Evolutionary conservation across 2,888 invertebrate genomes (phyloP), one percentile per base, ranked within the genome.

Genomic region (Yponomeuta sedellus): DNA sequence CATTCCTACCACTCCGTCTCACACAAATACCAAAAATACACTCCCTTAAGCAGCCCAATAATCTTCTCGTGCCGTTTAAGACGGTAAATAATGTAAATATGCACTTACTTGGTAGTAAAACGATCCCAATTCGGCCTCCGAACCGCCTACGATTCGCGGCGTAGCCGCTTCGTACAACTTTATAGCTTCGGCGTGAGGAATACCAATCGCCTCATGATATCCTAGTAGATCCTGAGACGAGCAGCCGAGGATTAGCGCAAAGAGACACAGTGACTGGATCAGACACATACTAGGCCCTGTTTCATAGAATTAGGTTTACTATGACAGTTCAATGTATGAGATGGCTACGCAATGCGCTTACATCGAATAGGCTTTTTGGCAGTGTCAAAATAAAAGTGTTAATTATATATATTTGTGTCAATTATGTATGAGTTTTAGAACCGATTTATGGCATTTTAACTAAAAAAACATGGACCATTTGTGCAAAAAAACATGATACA

Each of bases 121-220:
- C 2, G 64, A 39, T 28, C 66, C 57, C 25, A 64, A 64, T 16
- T 39, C 57, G 8, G 64, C 61, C 61, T 61, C 39, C 19, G 63
- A 61, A 0, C 86, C 86, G 0, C 86, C 86, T 10, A 85, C 74
- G 16, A 86, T 83, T 67, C 82, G 77, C 0, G 65, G 10, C 16
- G 66, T n/a, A n/a, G 12, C 34, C 10, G 67, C 67, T 67, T 81
- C 81, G 40, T 68, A 64, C 16, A 66, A 52, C 68, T 70, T 69
- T 61, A 86, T 16, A 4, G 68, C 69, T 3, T 66, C 22, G 0
- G 85, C 85, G 59, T 70, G 75, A 0, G 82, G 80, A 6, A 86
- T 78, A 3, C 86, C 86, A 40, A 79, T 67, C n/a, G 67, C 74
- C 65, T 72, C 65, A 69, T 84, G 86, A 67, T 85, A 86, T 0